These are phyloP conservation scores for Dysmachus trigonus DNA, from an alignment of 2,888 invertebrate genomes.

Conservation along the genomic window DNA sequence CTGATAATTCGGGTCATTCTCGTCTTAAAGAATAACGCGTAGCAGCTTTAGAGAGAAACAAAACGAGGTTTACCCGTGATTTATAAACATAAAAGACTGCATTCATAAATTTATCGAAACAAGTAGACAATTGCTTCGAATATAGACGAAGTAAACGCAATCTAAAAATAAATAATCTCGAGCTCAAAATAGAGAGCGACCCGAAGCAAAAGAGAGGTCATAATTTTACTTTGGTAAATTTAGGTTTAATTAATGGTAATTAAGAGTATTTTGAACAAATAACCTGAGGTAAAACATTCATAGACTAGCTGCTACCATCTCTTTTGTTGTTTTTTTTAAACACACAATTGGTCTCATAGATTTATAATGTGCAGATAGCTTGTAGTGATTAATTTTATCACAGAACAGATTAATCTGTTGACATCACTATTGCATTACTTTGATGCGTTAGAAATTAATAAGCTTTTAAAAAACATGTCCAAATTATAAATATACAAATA, in stretches of 20 bases:
- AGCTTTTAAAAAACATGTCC: background rate
- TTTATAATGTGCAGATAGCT: background rate
- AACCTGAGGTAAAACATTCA: background rate
- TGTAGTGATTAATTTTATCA: background rate
- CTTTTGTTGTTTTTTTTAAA: background rate
- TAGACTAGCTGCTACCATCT: background rate
- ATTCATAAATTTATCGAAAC: slow-evolving; percentile 6
- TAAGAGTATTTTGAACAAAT: slow-evolving; percentile 21
- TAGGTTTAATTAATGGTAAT: slow-evolving; percentile 8
- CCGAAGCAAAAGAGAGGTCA: background rate
- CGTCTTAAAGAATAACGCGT: background rate
- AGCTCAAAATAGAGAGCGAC: slow-evolving; percentile 3
- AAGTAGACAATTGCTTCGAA: background rate
- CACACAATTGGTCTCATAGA: background rate
- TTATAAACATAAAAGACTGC: slow-evolving; percentile 21
- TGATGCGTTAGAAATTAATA: background rate
- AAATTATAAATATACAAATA: background rate
- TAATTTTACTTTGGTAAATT: background rate
- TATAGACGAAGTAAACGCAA: background rate
- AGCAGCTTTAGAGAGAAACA: background rate
- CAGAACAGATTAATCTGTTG: background rate
- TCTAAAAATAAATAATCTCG: background rate
- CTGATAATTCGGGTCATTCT: background rate
- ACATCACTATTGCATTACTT: background rate
- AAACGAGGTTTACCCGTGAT: background rate